Evolutionary conservation across 2,797 vertebrate genomes (phyloP).

Genomic region (Sebastes oblongus): DNA sequence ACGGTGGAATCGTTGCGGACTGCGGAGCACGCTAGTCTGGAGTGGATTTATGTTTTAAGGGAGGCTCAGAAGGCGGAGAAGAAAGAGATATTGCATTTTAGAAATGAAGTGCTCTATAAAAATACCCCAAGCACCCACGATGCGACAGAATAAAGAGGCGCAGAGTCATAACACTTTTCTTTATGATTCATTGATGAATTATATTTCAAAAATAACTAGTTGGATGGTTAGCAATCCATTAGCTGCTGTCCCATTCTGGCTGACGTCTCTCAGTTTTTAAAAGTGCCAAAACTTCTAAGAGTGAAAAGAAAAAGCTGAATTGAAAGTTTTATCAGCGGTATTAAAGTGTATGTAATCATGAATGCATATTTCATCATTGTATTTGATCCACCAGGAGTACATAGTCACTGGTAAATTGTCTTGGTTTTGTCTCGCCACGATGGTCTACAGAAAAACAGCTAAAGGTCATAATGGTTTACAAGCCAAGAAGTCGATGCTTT

Average conservation of each 20-base stretch:
- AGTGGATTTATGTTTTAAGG: slow-evolving; percentile 78
- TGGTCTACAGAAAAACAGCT: slow-evolving; percentile 40
- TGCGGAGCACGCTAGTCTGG: slow-evolving; percentile 57
- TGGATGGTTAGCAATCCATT: slow-evolving; percentile 27
- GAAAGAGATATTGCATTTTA: slow-evolving; percentile 67
- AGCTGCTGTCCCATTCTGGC: not conserved
- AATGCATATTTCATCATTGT: slow-evolving; percentile 14
- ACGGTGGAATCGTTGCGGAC: slow-evolving; percentile 65
- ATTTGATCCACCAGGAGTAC: not conserved
- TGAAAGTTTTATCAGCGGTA: not conserved
- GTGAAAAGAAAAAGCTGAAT: slow-evolving; percentile 1
- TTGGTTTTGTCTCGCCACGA: slow-evolving; percentile 39
- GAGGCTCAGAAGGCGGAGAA: slow-evolving; percentile 63
- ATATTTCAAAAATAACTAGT: slow-evolving; percentile 23
- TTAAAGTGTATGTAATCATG: not conserved
- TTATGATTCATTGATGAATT: slow-evolving; percentile 52
- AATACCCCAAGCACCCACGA: slow-evolving; percentile 40
- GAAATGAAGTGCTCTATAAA: slow-evolving; percentile 58
- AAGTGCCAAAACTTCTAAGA: not conserved
- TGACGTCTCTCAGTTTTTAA: not conserved
- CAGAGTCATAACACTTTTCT: slow-evolving; percentile 22
- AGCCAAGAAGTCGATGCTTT: slow-evolving; percentile 58
- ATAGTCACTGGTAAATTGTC: slow-evolving; percentile 27
- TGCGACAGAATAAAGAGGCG: slow-evolving; percentile 49
- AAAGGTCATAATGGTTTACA: slow-evolving; percentile 72